These are phyloP conservation scores for Caenorhabditis afra DNA, from an alignment of 2,888 invertebrate species.

Conservation along the genomic window DNA sequence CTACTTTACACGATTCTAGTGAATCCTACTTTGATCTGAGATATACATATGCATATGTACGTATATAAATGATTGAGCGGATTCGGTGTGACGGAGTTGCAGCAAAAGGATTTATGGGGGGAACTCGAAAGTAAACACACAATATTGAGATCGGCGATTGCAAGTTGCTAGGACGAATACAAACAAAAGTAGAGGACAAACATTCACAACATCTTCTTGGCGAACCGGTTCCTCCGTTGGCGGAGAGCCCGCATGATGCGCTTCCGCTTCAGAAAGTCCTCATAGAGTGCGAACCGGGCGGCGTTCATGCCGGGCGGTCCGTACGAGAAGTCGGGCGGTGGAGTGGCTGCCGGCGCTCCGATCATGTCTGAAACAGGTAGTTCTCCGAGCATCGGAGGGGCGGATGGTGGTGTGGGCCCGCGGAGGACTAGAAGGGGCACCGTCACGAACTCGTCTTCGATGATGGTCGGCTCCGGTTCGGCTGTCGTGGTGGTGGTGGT, in stretches of 20 bases:
- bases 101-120: no score
- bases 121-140: no score
- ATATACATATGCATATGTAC: no score
- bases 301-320: constrained; percentile 61
- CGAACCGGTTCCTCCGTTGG: constrained; percentile 46
- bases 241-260: constrained; percentile 45
- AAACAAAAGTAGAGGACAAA: background rate
- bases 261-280: constrained; percentile 52
- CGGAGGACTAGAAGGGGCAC: constrained; percentile 39
- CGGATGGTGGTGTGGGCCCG: constrained; percentile 56
- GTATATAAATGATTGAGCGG: no score
- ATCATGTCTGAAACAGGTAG: constrained; percentile 42
- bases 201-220: constrained; percentile 45
- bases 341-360: constrained; percentile 57
- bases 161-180: background rate
- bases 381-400: constrained; percentile 48
- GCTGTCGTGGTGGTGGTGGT: background rate
- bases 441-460: constrained; percentile 24
- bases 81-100: no score
- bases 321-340: constrained; percentile 54
- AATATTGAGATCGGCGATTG: constrained; percentile 39
- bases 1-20: no score
- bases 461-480: background rate
- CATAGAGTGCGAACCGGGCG: constrained; percentile 21
- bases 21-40: no score